Base-by-base conservation (phyloP, 2,113 vertebrate genomes). In the Tretioscincus oriximinensis region DNA sequence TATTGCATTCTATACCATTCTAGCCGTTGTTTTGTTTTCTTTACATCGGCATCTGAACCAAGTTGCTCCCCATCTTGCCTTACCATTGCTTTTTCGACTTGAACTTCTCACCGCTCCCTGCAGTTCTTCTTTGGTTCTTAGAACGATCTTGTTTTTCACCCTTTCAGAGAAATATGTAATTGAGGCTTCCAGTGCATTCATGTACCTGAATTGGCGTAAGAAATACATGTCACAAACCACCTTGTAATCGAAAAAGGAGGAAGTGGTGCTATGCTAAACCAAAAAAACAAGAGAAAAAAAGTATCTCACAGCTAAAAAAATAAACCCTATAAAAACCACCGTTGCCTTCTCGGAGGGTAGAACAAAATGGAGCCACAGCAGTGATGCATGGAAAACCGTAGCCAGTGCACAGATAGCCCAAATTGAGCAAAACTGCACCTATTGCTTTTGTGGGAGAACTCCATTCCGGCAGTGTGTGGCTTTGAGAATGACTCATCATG, bases 11-110 rank as follows among this genome's bases (percentile, higher is more conserved):
- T 41, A 5, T 41, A 41, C 35, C 35, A 41, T 41, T 5, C 35
- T 41, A 51, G 49, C 12, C 12, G 9, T 14, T 51, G 49, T 51
- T 51, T 51, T 51, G 49, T 51, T 51, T 51, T 51, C 9, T 28
- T 35, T 75, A 72, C 26, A 76, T 78, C 22, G 41, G 72, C 68
- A 75, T 41, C 73, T 63, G 9, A 20, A 0, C 35, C 8, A 65
- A 31, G 63, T 7, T 80, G 51, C 67, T 74, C 68, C 7, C 71
- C 71, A 28, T 21, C 1, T 11, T 18, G 10, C 87, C 95, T 92
- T 94, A 99, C 98, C 96, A 90, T 99, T 99, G 90, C 98, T 99
- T 89, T 94, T 92, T 81, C 97, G 92, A 0, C 87, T 26, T 0
- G 77, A 5, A 45, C 85, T 1, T 0, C 0, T 66, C 66, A 99